These are phyloP conservation scores for Chunga burmeisteri DNA, from an alignment of 2,113 vertebrate genomes.

Conservation along the genomic window DNA sequence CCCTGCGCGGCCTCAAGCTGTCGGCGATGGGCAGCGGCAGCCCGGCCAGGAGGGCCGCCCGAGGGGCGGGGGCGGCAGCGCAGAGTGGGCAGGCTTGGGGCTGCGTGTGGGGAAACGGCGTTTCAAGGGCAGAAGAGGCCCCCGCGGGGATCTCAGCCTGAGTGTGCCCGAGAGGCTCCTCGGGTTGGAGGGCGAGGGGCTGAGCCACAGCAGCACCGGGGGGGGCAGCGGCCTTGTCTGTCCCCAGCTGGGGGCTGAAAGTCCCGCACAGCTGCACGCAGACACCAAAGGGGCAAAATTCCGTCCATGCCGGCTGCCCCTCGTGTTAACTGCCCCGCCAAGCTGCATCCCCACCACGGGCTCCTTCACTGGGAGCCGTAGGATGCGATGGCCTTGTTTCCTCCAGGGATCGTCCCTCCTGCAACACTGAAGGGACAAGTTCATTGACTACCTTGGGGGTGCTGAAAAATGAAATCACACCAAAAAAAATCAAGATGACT, in stretches of 20 bases:
- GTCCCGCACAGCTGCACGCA: accelerated
- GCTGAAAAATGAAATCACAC: accelerated
- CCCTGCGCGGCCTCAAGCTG: neutral
- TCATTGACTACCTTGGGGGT: neutral
- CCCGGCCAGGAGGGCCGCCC: neutral
- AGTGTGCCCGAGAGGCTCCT: neutral
- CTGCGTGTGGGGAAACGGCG: neutral
- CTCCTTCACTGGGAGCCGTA: accelerated
- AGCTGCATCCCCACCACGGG: neutral
- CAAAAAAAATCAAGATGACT: accelerated
- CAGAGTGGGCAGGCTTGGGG: neutral
- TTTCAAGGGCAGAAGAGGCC: neutral
- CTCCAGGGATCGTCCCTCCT: neutral
- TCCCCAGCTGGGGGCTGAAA: neutral
- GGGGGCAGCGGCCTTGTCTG: neutral
- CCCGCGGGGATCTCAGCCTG: neutral
- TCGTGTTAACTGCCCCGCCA: neutral
- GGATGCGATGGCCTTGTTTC: accelerated
- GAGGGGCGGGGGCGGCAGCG: too few species aligned
- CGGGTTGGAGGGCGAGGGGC: neutral
- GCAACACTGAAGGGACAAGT: neutral
- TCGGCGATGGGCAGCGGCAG: neutral
- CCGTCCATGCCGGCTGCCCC: accelerated
- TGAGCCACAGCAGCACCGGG: neutral
- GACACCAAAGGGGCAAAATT: accelerated